Percentiles rank a stretch among this genome's conserved stretches.
These are phyloP conservation scores for Geococcyx californianus DNA, from an alignment of 2,113 vertebrate species.

Conservation along the genomic window DNA sequence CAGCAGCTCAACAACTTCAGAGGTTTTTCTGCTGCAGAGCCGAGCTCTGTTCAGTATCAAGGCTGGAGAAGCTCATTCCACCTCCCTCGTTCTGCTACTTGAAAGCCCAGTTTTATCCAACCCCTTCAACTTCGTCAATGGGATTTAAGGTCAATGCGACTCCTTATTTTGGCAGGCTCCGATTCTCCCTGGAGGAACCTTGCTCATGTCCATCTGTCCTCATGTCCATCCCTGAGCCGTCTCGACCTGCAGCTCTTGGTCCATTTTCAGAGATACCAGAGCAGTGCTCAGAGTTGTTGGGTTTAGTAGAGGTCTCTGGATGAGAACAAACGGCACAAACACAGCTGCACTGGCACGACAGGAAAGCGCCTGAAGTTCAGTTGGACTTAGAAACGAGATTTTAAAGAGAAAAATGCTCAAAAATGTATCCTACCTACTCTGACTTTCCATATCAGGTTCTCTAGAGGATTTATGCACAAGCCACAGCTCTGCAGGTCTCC, in stretches of 20 bases:
- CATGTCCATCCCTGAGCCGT: accelerated
- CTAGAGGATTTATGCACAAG: background rate
- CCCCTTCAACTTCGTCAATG: accelerated
- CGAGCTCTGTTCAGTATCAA: background rate
- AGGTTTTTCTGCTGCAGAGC: background rate
- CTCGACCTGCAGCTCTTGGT: background rate
- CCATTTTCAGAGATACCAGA: accelerated
- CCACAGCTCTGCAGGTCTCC: background rate
- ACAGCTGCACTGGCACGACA: background rate
- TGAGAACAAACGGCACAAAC: background rate
- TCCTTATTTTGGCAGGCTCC: accelerated
- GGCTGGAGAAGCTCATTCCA: background rate
- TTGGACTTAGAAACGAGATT: background rate
- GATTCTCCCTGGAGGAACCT: background rate
- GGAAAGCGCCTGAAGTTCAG: background rate
- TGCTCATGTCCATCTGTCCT: accelerated
- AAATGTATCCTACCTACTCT: accelerated
- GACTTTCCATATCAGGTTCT: background rate
- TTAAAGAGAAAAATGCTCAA: background rate
- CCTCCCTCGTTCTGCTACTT: background rate
- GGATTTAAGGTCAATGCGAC: background rate
- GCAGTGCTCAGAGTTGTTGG: background rate
- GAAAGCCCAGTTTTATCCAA: background rate
- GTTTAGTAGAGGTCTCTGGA: background rate
- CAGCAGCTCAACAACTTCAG: background rate